Base-by-base conservation (phyloP, 2,797 vertebrate species). In the Dendrocincla fuliginosa region DNA sequence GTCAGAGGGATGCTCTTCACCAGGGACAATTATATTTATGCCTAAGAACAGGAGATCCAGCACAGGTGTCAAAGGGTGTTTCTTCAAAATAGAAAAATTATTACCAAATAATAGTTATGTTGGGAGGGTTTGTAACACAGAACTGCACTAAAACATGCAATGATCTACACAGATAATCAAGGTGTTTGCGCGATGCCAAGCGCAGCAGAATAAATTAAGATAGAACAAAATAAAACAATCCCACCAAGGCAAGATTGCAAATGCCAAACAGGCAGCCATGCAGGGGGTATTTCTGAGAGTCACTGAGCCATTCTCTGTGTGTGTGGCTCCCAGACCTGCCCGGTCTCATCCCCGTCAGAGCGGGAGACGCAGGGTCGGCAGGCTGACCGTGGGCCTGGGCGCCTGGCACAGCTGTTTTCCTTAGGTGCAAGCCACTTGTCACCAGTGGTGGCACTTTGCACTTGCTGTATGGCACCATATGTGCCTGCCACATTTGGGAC, bases 351-450 rank as follows among this genome's bases (percentile, higher is more conserved):
- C 91, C 44, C 63, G 37, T 96, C 95, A 94, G 77, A 76, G 13
- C 67, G 49, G 68, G 46, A 73, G 85, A 89, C 14, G 1, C 9
- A 1, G 93, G 95, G 87, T 95, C 94, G 13, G 77, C 70, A 91
- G 95, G 93, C 64, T 71, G 94, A 28, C 27, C 13, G 65, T 86
- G 85, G 60, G 57, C 56, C 32, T 90, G 93, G 91, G 87, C 95
- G n/a, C 85, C 89, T 57, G 84, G 94, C 89, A 94, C 93, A 96
- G 96, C 95, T 96, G 91, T 90, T 96, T 87, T 95, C 96, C 94
- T 95, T 84, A 90, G 96, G 93, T 96, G 83, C 80, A 90, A 90
- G 87, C 64, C 82, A 42, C 94, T 96, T 95, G 96, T 96, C 95
- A 94, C 96, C 80, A 35, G 77, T 33, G 77, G 80, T 93, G 91